Conservation (phyloP, 2,113 vertebrate species). For the Columba livia region DNA sequence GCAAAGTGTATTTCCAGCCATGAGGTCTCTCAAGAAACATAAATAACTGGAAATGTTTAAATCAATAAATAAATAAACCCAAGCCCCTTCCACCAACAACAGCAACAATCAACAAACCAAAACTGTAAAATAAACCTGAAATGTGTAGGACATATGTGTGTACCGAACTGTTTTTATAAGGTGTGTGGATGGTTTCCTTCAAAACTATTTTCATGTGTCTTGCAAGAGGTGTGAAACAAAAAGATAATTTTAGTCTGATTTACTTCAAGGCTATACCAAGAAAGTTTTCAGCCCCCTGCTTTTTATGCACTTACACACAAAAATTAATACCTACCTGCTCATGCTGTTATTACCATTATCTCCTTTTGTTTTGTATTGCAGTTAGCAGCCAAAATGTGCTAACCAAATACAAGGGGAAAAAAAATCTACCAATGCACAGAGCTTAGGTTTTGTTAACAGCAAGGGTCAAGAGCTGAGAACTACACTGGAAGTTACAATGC, state of each 20-base stretch:
- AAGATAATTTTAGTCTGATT: not conserved
- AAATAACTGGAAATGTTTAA: not conserved
- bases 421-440: not conserved
- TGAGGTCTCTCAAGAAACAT: not conserved
- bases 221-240: not conserved
- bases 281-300: not conserved
- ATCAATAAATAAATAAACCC: not conserved
- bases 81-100: not conserved
- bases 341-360: not conserved
- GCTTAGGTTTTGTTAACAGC: not conserved
- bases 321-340: not conserved
- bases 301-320: not conserved
- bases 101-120: not conserved
- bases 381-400: not conserved
- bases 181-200: not conserved
- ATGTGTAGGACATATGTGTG: not conserved
- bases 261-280: not conserved
- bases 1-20: not conserved
- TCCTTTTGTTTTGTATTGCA: not conserved
- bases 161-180: not conserved
- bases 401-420: not conserved
- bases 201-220: not conserved
- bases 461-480: not conserved
- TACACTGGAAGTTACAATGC: not conserved
- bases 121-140: not conserved